Conservation (phyloP, 2,797 vertebrate genomes). For the Delichon dasypus region DNA sequence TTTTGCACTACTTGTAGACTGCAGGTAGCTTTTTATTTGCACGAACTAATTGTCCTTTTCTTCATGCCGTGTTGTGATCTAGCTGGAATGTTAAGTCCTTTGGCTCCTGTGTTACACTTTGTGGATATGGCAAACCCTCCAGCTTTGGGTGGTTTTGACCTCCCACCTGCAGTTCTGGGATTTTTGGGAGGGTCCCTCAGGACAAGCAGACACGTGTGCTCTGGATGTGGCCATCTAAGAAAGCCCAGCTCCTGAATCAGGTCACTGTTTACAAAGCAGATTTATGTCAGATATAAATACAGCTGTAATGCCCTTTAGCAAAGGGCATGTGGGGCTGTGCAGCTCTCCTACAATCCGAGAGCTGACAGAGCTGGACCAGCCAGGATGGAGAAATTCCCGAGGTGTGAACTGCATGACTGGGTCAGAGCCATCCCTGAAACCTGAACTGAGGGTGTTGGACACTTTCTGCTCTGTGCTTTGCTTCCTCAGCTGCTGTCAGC, state of each 20-base stretch:
- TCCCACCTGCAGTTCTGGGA: neutral
- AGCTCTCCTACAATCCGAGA: neutral
- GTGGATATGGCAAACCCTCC: neutral
- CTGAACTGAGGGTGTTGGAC: neutral
- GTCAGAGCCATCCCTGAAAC: neutral
- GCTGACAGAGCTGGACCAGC: neutral
- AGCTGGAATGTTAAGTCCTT: neutral
- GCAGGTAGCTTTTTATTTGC: neutral
- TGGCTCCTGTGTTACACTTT: neutral
- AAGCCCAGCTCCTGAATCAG: neutral
- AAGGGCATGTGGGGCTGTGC: neutral
- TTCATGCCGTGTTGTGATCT: accelerated
- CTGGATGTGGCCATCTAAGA: neutral
- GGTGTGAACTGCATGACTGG: accelerated
- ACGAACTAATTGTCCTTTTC: neutral
- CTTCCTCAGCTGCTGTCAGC: neutral
- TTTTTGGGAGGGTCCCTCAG: neutral
- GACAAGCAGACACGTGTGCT: neutral
- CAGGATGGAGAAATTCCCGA: neutral
- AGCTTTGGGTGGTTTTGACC: neutral
- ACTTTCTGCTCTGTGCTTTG: neutral
- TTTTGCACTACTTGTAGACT: neutral
- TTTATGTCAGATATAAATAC: conserved; percentile 35
- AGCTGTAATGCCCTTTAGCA: neutral
- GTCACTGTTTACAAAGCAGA: conserved; percentile 50